Evolutionary conservation across 2,888 invertebrate species (phyloP).

Genomic region (Dryobotodes eremita): DNA sequence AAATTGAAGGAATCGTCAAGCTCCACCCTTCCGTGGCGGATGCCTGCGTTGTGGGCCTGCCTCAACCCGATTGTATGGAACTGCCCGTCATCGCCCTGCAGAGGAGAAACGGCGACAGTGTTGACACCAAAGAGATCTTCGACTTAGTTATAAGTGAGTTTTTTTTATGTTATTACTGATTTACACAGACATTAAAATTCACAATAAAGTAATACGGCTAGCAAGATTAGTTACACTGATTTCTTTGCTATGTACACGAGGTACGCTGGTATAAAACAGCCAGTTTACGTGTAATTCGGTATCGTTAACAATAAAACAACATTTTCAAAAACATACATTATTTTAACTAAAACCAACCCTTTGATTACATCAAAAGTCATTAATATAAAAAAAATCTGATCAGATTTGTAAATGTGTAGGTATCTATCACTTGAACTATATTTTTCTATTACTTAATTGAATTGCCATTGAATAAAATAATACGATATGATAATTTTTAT

Average conservation of each 20-base stretch:
- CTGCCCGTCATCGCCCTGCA: conserved; percentile 74
- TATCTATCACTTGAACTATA: background rate
- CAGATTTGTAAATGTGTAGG: background rate
- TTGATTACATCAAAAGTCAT: background rate
- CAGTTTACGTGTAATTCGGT: too few species aligned
- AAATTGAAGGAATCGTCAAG: conserved; percentile 75
- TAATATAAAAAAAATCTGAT: background rate
- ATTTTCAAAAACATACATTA: conserved; percentile 7
- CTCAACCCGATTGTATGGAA: conserved; percentile 70
- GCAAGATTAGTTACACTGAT: background rate
- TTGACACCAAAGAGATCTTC: conserved; percentile 74
- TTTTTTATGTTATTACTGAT: background rate
- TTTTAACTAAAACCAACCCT: conserved; percentile 16
- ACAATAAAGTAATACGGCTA: background rate
- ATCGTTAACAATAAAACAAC: background rate
- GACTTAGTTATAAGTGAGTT: conserved; percentile 74
- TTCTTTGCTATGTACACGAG: background rate
- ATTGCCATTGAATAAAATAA: conserved; percentile 9
- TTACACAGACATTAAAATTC: background rate
- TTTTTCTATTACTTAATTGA: conserved; percentile 17
- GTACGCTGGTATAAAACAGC: background rate
- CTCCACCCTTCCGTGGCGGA: conserved; percentile 71
- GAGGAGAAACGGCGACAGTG: conserved; percentile 63
- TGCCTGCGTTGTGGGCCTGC: conserved; percentile 75
- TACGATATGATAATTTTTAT: conserved; percentile 14